Evolutionary conservation across 1,140 invertebrate genomes (phyloP).

Genomic region (Brachystomella parvula): DNA sequence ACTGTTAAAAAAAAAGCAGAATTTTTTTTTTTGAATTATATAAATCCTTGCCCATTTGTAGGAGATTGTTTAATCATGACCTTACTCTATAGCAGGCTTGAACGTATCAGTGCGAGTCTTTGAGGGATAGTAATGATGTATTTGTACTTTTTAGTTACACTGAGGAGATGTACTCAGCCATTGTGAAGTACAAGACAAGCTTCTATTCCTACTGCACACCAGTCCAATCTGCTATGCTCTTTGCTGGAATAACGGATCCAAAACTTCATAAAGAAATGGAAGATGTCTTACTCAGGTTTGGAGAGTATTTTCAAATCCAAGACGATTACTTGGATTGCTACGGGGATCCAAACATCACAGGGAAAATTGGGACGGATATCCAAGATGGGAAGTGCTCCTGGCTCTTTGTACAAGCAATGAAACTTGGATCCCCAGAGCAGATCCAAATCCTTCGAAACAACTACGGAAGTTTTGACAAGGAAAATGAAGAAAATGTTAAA

Average conservation of each 20-base stretch:
- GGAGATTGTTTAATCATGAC: no score
- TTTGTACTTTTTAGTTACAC: no score
- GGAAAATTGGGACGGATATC: constrained; percentile 67
- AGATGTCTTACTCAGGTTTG: constrained; percentile 46
- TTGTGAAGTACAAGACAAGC: constrained; percentile 59
- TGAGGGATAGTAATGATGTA: no score
- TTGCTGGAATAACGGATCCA: constrained; percentile 40
- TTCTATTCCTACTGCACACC: constrained; percentile 58
- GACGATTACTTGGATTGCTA: no score
- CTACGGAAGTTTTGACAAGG: no score
- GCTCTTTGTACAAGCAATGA: constrained; percentile 48
- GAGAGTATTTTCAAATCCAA: constrained; percentile 56
- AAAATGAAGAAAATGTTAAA: no score
- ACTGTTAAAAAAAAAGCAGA: no score
- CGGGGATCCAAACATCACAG: constrained; percentile 71
- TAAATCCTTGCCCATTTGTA: no score
- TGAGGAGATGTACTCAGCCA: no score
- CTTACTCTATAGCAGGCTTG: no score
- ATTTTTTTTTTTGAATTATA: no score
- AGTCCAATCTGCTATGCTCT: constrained; percentile 50
- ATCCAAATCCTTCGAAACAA: neutral
- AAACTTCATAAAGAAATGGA: neutral
- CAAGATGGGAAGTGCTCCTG: constrained; percentile 52
- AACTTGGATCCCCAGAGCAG: constrained; percentile 38
- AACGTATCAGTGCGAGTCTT: no score